phyloP scores from a whole-genome alignment of 2,113 vertebrate genomes.

The Aplodontia rufa region DNA sequence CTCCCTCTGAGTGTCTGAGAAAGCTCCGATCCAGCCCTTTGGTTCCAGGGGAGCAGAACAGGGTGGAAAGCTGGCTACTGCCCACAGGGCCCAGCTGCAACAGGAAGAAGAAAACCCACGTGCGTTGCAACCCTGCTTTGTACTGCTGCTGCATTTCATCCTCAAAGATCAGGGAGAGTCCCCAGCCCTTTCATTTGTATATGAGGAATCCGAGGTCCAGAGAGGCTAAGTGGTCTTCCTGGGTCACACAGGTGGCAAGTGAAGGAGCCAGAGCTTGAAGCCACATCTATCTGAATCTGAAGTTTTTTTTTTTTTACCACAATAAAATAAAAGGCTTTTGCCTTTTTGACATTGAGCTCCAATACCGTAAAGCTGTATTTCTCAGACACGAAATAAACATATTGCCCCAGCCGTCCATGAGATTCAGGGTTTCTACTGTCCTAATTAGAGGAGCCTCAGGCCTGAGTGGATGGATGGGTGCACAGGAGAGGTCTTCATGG shows the following conservation, averaged over 20 bases:
- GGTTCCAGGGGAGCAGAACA: background rate
- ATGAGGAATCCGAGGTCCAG: background rate
- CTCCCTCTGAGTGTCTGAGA: background rate
- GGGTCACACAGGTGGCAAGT: background rate
- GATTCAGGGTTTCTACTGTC: background rate
- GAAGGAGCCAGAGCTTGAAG: background rate
- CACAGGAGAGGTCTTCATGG: background rate
- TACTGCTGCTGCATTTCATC: background rate
- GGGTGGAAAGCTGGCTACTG: background rate
- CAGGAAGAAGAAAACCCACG: background rate
- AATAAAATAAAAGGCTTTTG: background rate
- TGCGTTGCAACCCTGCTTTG: accelerated
- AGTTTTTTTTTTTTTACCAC: background rate
- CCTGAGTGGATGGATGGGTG: background rate
- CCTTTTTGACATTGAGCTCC: background rate
- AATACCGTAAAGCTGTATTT: background rate
- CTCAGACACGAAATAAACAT: background rate
- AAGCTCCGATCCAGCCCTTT: background rate
- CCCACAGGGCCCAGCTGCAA: background rate
- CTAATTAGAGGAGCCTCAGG: background rate
- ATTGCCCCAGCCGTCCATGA: background rate
- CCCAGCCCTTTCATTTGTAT: background rate
- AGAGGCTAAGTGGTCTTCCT: background rate
- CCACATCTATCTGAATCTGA: accelerated
- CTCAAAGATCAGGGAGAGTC: background rate